These are phyloP conservation scores for Tadarida brasiliensis DNA, from an alignment of 2,797 vertebrate genomes.

Conservation along the genomic window DNA sequence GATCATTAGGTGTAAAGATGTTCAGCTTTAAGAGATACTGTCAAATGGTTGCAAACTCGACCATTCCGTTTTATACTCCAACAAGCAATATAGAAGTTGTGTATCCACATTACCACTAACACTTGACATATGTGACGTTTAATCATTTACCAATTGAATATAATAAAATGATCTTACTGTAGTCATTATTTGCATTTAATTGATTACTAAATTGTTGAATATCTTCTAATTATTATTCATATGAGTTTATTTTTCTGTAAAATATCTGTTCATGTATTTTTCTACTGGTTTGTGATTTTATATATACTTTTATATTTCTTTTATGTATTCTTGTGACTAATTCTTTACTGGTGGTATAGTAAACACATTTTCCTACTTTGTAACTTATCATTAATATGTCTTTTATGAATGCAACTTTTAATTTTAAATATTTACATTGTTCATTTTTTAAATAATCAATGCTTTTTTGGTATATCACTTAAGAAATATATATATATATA, in stretches of 20 bases:
- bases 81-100: background rate
- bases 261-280: background rate
- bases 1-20: background rate
- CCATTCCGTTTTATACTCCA: background rate
- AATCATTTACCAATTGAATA: background rate
- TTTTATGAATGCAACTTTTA: slow-evolving; percentile 45
- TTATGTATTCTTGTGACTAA: background rate
- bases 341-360: background rate
- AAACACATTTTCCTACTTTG: background rate
- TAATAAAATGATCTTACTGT: background rate
- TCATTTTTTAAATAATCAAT: background rate
- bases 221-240: background rate
- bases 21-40: background rate
- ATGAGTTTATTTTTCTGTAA: slow-evolving; percentile 44
- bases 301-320: background rate
- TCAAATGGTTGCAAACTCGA: background rate
- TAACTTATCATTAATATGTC: background rate
- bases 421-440: slow-evolving; percentile 48
- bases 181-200: background rate
- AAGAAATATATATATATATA: too few species aligned
- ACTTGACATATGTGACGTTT: background rate
- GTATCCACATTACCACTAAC: background rate
- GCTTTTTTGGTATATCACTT: background rate
- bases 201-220: background rate
- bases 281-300: background rate